These are phyloP conservation scores for Harpalus rubripes DNA, from an alignment of 2,888 invertebrate species.

Conservation along the genomic window DNA sequence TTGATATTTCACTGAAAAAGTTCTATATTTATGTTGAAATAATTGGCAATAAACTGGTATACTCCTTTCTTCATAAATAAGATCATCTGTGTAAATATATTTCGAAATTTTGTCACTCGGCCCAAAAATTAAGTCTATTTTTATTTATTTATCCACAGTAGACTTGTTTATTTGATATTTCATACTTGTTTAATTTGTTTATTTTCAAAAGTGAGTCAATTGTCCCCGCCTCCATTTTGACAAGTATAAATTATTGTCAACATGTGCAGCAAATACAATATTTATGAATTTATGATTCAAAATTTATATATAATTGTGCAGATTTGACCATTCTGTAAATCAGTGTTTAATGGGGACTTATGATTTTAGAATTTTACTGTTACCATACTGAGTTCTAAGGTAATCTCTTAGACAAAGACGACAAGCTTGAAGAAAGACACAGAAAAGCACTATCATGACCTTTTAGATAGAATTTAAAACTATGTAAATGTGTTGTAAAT, in stretches of 20 bases:
- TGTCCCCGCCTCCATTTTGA: background rate
- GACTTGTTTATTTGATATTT: background rate
- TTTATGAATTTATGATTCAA: background rate
- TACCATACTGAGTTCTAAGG: no score
- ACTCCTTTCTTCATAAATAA: constrained; percentile 53
- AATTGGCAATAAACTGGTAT: constrained; percentile 54
- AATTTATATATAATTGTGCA: background rate
- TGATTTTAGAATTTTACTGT: no score
- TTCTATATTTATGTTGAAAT: constrained; percentile 2
- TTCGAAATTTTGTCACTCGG: constrained; percentile 49
- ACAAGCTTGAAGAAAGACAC: no score
- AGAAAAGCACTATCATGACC: no score
- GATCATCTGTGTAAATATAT: constrained; percentile 61
- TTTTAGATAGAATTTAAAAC: background rate
- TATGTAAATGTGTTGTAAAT: background rate
- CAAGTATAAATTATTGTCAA: background rate
- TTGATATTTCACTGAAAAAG: background rate
- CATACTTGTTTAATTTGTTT: background rate
- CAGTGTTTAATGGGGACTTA: no score
- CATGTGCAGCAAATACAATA: background rate
- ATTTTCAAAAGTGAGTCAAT: background rate
- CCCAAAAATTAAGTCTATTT: constrained; percentile 56
- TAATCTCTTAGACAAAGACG: no score
- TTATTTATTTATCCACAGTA: constrained; percentile 43
- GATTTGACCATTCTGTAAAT: no score